Conservation (phyloP, 2,888 invertebrate species). For the Ischnura elegans region DNA sequence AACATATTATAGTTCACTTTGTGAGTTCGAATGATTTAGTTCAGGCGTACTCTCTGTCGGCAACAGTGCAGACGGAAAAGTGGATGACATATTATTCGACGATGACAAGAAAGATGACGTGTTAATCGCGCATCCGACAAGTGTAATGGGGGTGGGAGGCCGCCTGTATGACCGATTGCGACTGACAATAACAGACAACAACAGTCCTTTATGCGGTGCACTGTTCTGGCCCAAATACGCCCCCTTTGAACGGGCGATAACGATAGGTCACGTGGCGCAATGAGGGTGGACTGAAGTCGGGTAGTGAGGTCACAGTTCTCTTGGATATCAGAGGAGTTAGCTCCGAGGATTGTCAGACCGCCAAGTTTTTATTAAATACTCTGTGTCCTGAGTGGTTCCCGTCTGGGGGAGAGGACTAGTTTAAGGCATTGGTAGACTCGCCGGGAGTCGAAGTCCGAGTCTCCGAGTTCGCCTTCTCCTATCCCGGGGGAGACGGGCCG, state of each 20-base stretch:
- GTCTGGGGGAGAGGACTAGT: neutral
- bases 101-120: neutral
- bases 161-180: neutral
- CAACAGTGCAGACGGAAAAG: neutral
- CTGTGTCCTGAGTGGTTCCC: neutral
- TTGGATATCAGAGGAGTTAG: neutral
- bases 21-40: no score
- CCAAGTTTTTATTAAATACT: neutral
- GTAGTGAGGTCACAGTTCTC: neutral
- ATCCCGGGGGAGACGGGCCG: neutral
- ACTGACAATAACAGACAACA: conserved; percentile 4
- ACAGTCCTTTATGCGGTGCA: neutral
- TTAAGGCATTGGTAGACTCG: neutral
- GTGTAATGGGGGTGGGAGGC: neutral
- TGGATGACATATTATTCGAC: neutral
- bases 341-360: neutral
- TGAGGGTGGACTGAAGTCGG: neutral
- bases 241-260: neutral
- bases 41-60: no score
- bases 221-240: neutral
- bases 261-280: neutral
- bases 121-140: neutral
- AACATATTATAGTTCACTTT: no score
- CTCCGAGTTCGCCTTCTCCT: neutral
- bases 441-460: neutral